Conservation (phyloP, 1,140 invertebrate species). For the Wiebesia pumilae region DNA sequence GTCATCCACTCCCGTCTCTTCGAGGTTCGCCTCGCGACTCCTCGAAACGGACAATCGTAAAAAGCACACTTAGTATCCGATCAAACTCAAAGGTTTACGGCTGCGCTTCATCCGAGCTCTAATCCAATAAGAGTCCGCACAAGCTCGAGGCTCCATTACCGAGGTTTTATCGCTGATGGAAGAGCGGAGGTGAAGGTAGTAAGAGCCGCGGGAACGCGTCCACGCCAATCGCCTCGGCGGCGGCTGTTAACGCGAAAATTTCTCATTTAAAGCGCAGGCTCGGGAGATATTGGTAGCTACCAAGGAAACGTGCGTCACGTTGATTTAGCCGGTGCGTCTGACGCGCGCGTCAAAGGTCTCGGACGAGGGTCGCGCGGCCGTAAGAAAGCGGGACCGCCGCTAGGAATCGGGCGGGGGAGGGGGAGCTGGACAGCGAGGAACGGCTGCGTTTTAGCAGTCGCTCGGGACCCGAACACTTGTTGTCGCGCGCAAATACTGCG, state of each 20-base stretch:
- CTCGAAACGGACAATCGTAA: too few relatives aligned
- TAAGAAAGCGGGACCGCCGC: background rate
- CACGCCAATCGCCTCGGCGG: too few relatives aligned
- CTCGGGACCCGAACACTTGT: slow-evolving; percentile 1
- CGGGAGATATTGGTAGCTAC: background rate
- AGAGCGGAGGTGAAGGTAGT: background rate
- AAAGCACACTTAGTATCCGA: too few relatives aligned
- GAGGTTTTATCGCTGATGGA: background rate
- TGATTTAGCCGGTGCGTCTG: background rate
- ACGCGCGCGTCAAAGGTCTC: background rate
- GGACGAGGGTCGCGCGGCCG: background rate
- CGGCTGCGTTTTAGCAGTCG: background rate
- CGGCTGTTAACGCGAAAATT: slow-evolving; percentile 6
- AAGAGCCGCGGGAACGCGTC: too few relatives aligned
- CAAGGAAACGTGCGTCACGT: background rate
- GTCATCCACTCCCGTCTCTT: too few relatives aligned
- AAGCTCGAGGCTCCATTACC: background rate
- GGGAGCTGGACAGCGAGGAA: background rate
- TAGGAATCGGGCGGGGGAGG: too few relatives aligned
- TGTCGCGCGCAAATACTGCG: slow-evolving; percentile 15
- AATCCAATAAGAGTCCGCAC: background rate
- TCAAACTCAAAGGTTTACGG: too few relatives aligned
- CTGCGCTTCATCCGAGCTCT: background rate
- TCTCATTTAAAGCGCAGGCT: background rate
- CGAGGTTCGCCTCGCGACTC: too few relatives aligned